Conservation (phyloP, 2,113 vertebrate genomes). For the Malurus cyaneus region DNA sequence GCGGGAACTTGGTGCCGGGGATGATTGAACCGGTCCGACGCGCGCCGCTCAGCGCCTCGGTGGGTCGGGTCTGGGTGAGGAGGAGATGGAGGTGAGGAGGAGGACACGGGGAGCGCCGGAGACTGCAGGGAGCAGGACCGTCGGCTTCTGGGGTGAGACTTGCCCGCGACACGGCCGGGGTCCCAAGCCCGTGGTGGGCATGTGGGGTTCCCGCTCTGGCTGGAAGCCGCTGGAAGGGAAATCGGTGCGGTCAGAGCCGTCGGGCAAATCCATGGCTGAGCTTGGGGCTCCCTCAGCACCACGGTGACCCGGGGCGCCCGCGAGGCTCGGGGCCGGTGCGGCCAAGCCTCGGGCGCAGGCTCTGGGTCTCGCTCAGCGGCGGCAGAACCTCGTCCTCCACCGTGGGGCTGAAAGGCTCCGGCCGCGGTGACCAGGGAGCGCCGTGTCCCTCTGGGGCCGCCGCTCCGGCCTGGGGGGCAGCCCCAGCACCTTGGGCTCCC, state of each 20-base stretch:
- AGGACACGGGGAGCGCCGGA: conserved; percentile 81
- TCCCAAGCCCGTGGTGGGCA: conserved; percentile 81
- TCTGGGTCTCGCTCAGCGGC: conserved; percentile 32
- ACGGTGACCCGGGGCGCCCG: conserved; percentile 25
- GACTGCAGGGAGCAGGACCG: conserved; percentile 79
- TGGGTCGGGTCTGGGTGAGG: conserved; percentile 74
- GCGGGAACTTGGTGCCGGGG: conserved; percentile 92
- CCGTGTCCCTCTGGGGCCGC: conserved; percentile 27
- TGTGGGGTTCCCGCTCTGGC: conserved; percentile 93
- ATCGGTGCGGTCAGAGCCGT: conserved; percentile 86
- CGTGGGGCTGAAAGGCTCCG: conserved; percentile 5
- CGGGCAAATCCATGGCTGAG: conserved; percentile 69
- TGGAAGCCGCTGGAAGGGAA: conserved; percentile 98
- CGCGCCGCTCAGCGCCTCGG: conserved; percentile 18
- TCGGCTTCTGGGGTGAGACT: conserved; percentile 81
- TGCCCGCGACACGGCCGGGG: conserved; percentile 75
- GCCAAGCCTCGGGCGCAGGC: conserved; percentile 29
- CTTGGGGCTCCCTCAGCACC: conserved; percentile 16
- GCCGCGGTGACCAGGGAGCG: not conserved
- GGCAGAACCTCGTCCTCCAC: conserved; percentile 57
- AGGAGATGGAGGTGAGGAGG: conserved; percentile 87
- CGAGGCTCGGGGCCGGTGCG: not conserved
- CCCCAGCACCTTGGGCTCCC: conserved; percentile 74
- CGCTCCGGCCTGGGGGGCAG: conserved; percentile 71
- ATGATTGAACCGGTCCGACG: conserved; percentile 78